A percentile compares a stretch with the other conserved stretches of the same genome.
Conservation (phyloP, 2,113 vertebrate species). For the Tragulus kanchil region DNA sequence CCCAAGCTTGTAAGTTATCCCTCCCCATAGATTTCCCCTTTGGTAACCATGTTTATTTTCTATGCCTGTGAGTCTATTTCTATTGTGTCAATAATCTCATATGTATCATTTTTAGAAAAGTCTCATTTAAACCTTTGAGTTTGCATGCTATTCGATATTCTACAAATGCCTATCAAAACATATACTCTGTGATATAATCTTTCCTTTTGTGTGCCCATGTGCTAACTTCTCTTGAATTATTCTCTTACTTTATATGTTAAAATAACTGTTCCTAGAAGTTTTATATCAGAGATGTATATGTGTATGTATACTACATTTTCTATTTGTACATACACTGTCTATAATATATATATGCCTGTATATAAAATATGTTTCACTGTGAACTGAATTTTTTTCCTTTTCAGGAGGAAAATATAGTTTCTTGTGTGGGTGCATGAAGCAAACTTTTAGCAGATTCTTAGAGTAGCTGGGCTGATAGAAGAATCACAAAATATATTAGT, state of each 20-base stretch:
- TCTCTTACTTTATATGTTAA: conserved; percentile 11
- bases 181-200: conserved; percentile 11
- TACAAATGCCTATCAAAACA: conserved; percentile 9
- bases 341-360: not conserved
- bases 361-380: not conserved
- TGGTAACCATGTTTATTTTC: not conserved
- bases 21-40: not conserved
- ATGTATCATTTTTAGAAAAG: not conserved
- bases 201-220: not conserved
- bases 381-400: not conserved
- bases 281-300: not conserved
- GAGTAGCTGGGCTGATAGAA: conserved; percentile 43
- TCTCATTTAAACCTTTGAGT: conserved; percentile 16
- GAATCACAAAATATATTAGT: conserved; percentile 71
- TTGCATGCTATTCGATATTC: not conserved
- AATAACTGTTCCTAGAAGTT: not conserved
- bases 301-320: not conserved
- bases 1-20: not conserved
- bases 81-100: not conserved
- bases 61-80: not conserved
- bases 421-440: not conserved
- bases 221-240: not conserved
- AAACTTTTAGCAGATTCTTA: conserved; percentile 22
- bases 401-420: not conserved
- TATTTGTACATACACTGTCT: not conserved